Evolutionary conservation across 1,140 invertebrate species (phyloP).

Genomic region (Theocolax elegans): DNA sequence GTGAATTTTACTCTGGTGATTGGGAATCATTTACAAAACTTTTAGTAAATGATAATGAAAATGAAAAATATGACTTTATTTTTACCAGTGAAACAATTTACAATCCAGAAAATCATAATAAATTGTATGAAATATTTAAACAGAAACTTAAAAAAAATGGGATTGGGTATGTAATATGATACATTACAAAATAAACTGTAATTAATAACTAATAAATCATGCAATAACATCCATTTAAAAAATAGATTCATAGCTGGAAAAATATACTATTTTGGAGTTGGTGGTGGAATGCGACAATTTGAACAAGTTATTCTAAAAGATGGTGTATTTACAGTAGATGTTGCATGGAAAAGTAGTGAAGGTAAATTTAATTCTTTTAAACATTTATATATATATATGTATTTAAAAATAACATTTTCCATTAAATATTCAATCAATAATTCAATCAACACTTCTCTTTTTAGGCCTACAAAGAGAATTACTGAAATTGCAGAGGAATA

Average conservation of each 20-base stretch:
- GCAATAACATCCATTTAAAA: constrained; percentile 26
- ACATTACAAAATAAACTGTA: background rate
- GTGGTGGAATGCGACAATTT: constrained; percentile 82
- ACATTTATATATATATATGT: constrained; percentile 13
- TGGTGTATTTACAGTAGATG: constrained; percentile 67
- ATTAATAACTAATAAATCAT: constrained; percentile 15
- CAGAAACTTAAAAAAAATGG: constrained; percentile 75
- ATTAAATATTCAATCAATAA: too few species aligned
- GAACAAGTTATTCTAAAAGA: constrained; percentile 71
- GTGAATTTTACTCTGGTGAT: constrained; percentile 83
- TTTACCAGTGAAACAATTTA: constrained; percentile 93
- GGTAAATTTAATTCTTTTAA: constrained; percentile 57
- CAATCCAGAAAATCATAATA: constrained; percentile 81
- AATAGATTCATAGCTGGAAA: constrained; percentile 81
- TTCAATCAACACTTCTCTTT: constrained; percentile 46
- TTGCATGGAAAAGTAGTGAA: constrained; percentile 70
- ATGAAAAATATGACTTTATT: constrained; percentile 81
- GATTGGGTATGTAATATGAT: constrained; percentile 62
- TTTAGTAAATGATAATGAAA: constrained; percentile 53
- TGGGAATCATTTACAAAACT: constrained; percentile 76
- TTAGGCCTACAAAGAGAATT: constrained; percentile 67
- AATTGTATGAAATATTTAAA: constrained; percentile 78
- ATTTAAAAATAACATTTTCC: too few species aligned
- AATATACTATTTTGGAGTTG: constrained; percentile 90
- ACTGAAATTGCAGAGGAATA: constrained; percentile 55